These are phyloP conservation scores for Isoperla grammatica DNA, from an alignment of 2,888 invertebrate species.

Conservation along the genomic window DNA sequence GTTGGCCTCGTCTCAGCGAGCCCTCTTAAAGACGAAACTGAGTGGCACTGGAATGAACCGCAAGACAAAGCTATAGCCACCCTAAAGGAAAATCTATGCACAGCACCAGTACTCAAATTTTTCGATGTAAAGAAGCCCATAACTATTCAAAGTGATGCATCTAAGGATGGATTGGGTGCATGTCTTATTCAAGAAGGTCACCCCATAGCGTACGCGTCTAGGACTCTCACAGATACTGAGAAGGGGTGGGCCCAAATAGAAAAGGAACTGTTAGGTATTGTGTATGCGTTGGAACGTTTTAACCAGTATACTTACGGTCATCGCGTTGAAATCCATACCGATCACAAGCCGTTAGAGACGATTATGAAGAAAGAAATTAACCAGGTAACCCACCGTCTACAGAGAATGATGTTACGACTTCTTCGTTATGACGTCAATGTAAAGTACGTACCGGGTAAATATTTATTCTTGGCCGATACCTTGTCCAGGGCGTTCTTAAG, in stretches of 20 bases:
- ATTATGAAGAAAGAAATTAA: conserved; percentile 8
- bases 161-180: conserved; percentile 3
- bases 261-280: conserved; percentile 12
- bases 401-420: conserved; percentile 8
- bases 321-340: neutral
- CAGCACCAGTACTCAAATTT: neutral
- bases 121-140: conserved; percentile 2
- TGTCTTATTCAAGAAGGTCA: conserved; percentile 9
- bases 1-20: too few species aligned
- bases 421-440: conserved; percentile 3
- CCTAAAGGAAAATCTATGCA: too few species aligned
- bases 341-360: conserved; percentile 16
- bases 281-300: conserved; percentile 7
- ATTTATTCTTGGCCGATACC: conserved; percentile 15
- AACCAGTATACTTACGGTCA: conserved; percentile 7
- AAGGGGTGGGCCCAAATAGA: conserved; percentile 9
- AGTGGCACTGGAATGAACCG: too few species aligned
- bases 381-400: neutral
- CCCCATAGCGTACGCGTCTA: conserved; percentile 9
- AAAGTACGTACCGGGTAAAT: conserved; percentile 8
- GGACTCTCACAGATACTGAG: neutral
- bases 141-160: conserved; percentile 1
- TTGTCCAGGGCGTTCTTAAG: conserved; percentile 9
- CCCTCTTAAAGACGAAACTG: too few species aligned
- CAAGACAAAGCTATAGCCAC: too few species aligned